phyloP scores from a whole-genome alignment of 2,888 invertebrate genomes.

The Drosophila mettleri region DNA sequence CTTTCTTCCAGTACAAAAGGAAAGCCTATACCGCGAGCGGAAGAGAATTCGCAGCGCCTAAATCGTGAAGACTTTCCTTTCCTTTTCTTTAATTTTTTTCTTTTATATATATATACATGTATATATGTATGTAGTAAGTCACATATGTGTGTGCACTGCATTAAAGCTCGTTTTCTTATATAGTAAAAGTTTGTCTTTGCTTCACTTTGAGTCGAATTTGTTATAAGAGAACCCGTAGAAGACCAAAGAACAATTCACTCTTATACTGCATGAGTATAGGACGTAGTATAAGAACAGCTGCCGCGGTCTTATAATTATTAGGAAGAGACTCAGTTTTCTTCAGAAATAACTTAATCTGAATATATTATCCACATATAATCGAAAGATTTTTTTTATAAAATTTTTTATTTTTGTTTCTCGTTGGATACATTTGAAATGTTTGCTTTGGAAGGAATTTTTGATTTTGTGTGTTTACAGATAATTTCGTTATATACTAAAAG shows the following conservation, averaged over 20 bases:
- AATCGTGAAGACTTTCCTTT: not conserved
- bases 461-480: not conserved
- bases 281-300: not conserved
- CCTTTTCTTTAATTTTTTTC: constrained; percentile 1
- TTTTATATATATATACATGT: not conserved
- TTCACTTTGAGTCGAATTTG: not conserved
- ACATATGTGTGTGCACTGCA: constrained; percentile 20
- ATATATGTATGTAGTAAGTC: constrained; percentile 1
- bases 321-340: too few relatives aligned
- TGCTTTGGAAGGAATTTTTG: not conserved
- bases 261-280: not conserved
- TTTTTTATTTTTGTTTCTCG: not conserved
- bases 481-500: not conserved
- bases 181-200: not conserved
- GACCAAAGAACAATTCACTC: not conserved
- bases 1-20: constrained; percentile 89
- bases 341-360: too few relatives aligned
- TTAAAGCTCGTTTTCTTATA: constrained; percentile 1
- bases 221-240: not conserved
- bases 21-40: constrained; percentile 89
- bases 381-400: not conserved
- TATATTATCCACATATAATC: not conserved
- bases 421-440: not conserved
- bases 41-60: constrained; percentile 90
- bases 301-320: not conserved